phyloP scores from a whole-genome alignment of 2,797 vertebrate genomes.

The Rallus crepitans region DNA sequence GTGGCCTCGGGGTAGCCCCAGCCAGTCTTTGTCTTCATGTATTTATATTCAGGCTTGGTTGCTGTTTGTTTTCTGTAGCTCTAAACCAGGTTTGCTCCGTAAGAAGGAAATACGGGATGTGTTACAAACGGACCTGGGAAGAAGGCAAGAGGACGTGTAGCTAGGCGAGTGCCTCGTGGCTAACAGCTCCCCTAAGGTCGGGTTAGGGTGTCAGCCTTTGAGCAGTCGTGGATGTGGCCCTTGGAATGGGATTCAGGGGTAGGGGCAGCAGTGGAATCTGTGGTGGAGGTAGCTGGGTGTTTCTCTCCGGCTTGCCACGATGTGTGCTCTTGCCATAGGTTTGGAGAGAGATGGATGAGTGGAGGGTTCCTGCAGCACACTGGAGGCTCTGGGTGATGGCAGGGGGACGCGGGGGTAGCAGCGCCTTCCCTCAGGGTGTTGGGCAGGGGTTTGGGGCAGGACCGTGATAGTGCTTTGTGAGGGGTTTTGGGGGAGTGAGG shows the following conservation, averaged over 20 bases:
- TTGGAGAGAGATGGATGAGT: not conserved
- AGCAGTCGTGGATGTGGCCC: not conserved
- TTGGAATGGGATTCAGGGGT: not conserved
- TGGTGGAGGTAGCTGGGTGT: not conserved
- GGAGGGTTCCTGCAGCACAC: not conserved
- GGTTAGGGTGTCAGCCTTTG: not conserved
- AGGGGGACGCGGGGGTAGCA: not conserved
- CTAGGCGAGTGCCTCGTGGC: not conserved
- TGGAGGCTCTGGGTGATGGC: not conserved
- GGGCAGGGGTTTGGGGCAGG: not conserved
- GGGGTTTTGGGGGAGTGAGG: not conserved
- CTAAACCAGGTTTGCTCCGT: not conserved
- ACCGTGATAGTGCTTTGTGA: not conserved
- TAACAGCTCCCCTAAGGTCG: not conserved
- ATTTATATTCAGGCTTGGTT: not conserved
- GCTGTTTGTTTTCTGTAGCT: not conserved
- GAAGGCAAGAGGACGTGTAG: not conserved
- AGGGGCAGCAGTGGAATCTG: not conserved
- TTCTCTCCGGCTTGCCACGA: not conserved
- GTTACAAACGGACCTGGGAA: not conserved
- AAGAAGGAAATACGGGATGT: not conserved
- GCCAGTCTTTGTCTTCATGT: not conserved
- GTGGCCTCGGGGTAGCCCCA: not conserved
- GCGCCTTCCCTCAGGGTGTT: not conserved
- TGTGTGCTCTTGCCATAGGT: not conserved